Percentiles rank a stretch among this genome's conserved stretches.
These are phyloP conservation scores for Heliconius hortense DNA, from an alignment of 2,888 invertebrate species.

Conservation along the genomic window DNA sequence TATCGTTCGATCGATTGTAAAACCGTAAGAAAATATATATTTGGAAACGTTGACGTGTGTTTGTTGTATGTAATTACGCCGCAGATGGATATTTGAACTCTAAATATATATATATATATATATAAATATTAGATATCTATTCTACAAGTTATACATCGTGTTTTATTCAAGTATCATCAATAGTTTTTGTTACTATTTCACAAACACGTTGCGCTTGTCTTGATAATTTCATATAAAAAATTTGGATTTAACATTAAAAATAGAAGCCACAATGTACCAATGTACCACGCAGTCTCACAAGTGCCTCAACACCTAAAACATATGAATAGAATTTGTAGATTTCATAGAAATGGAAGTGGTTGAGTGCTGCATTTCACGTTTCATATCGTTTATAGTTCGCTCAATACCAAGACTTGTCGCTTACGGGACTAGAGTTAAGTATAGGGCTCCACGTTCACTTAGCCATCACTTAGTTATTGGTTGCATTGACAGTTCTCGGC, in stretches of 20 bases:
- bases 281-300: constrained; percentile 56
- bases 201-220: constrained; percentile 72
- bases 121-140: constrained; percentile 53
- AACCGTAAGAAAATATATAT: constrained; percentile 78
- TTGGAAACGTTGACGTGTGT: constrained; percentile 77
- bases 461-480: constrained; percentile 73
- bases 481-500: constrained; percentile 70
- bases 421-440: constrained; percentile 76
- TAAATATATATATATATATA: constrained; percentile 53
- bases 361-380: constrained; percentile 72
- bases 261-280: constrained; percentile 29
- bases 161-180: constrained; percentile 61
- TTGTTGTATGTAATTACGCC: constrained; percentile 76
- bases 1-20: constrained; percentile 62
- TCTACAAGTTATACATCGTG: constrained; percentile 65
- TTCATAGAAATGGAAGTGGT: constrained; percentile 59
- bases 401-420: constrained; percentile 80
- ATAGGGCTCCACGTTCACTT: constrained; percentile 62
- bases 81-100: constrained; percentile 73
- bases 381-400: constrained; percentile 76
- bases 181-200: constrained; percentile 62
- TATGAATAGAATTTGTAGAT: constrained; percentile 38
- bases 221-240: constrained; percentile 48
- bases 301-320: constrained; percentile 52
- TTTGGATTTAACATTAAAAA: constrained; percentile 36